A percentile compares a stretch with the other conserved stretches of the same genome.
These are phyloP conservation scores for Scaptomyza polygonia DNA, from an alignment of 2,888 invertebrate species.

Conservation along the genomic window DNA sequence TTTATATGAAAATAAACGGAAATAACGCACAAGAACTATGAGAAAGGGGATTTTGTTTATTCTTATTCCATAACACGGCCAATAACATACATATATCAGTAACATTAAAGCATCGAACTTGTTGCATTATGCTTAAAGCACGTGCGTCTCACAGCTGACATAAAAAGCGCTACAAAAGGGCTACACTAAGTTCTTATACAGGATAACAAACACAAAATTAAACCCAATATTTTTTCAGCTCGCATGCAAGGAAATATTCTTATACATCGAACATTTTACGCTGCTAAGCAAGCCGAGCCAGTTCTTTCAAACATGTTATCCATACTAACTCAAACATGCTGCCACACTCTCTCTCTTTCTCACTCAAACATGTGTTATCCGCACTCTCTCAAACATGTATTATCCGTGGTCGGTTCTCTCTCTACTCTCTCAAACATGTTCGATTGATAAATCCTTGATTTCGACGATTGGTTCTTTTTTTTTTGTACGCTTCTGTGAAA, in stretches of 20 bases:
- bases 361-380: conserved; percentile 17
- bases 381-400: conserved; percentile 10
- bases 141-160: conserved; percentile 16
- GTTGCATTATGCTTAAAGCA: conserved; percentile 24
- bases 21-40: background rate
- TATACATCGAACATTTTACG: conserved; percentile 6
- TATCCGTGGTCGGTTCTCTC: background rate
- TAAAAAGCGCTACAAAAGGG: no score
- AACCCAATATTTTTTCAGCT: background rate
- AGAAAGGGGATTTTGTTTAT: background rate
- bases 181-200: background rate
- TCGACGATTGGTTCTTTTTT: conserved; percentile 11
- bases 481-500: background rate
- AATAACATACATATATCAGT: background rate
- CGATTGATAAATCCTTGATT: conserved; percentile 30
- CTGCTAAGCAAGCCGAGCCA: background rate
- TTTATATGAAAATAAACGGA: no score
- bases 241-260: background rate
- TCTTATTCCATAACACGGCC: background rate
- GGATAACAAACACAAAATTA: background rate
- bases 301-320: conserved; percentile 11
- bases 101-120: conserved; percentile 19
- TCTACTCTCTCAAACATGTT: conserved; percentile 29
- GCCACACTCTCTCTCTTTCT: conserved; percentile 1
- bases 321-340: conserved; percentile 21